A percentile compares a stretch with the other conserved stretches of the same genome.
phyloP scores from a whole-genome alignment of 2,888 invertebrate genomes.

The Megastigmus dorsalis region DNA sequence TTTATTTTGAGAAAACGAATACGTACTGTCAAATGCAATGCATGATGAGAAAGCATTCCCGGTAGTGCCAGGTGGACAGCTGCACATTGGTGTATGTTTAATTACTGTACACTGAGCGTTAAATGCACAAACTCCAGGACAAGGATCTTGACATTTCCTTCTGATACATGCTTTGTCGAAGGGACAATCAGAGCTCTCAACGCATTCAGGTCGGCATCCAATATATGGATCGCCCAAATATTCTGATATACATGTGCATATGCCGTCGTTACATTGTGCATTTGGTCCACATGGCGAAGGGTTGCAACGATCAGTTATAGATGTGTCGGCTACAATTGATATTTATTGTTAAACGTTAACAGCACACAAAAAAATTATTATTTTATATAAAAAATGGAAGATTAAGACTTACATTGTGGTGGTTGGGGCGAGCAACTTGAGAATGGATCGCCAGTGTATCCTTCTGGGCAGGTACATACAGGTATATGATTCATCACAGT shows the following conservation, averaged over 20 bases:
- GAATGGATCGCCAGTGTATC: slow-evolving; percentile 67
- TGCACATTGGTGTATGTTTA: slow-evolving; percentile 81
- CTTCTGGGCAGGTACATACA: slow-evolving; percentile 70
- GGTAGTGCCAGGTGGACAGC: slow-evolving; percentile 78
- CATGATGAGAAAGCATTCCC: slow-evolving; percentile 80
- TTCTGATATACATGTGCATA: slow-evolving; percentile 75
- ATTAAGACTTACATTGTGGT: slow-evolving; percentile 21
- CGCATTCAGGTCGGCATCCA: slow-evolving; percentile 78
- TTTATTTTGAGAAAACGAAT: slow-evolving; percentile 62
- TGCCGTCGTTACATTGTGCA: slow-evolving; percentile 78
- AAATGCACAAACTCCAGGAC: slow-evolving; percentile 77
- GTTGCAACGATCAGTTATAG: slow-evolving; percentile 79
- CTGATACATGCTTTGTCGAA: slow-evolving; percentile 77
- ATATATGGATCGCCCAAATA: slow-evolving; percentile 79
- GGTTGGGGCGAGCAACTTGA: slow-evolving; percentile 39
- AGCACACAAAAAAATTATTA: neutral
- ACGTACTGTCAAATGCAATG: slow-evolving; percentile 68
- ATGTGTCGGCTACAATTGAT: slow-evolving; percentile 20
- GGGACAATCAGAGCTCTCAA: slow-evolving; percentile 76
- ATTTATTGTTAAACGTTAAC: slow-evolving; percentile 5
- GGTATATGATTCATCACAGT: slow-evolving; percentile 74
- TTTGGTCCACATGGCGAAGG: slow-evolving; percentile 86
- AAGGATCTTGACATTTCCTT: slow-evolving; percentile 78
- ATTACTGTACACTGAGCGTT: slow-evolving; percentile 81
- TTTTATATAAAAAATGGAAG: neutral